A percentile compares a stretch with the other conserved stretches of the same genome.
phyloP scores from a whole-genome alignment of 2,113 vertebrate species.

The Asarcornis scutulata region DNA sequence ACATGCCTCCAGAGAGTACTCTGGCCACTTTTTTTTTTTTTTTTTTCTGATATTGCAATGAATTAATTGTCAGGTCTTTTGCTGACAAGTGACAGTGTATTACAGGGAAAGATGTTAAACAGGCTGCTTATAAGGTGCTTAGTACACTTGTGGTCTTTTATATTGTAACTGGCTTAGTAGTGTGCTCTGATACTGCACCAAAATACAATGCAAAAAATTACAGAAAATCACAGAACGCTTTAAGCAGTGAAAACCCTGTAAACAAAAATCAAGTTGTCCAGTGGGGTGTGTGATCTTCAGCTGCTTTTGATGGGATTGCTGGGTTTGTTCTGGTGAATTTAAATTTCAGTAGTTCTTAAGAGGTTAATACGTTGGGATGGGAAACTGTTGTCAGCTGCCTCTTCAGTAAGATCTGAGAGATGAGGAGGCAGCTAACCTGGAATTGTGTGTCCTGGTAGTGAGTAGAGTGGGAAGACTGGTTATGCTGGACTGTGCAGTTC shows the following conservation, averaged over 20 bases:
- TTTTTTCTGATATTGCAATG: background rate
- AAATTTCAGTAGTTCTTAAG: background rate
- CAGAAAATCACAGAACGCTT: background rate
- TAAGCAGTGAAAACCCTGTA: background rate
- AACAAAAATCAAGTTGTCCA: background rate
- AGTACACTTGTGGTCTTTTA: background rate
- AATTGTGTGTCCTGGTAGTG: background rate
- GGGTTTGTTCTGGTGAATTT: background rate
- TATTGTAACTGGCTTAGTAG: background rate
- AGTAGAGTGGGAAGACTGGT: constrained; percentile 12
- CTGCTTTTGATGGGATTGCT: background rate
- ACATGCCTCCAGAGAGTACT: background rate
- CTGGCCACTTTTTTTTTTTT: background rate
- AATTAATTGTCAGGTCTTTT: background rate
- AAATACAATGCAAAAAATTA: background rate
- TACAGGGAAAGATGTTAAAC: background rate
- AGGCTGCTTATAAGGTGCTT: background rate
- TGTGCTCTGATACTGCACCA: background rate
- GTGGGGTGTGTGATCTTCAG: background rate
- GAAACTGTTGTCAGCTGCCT: background rate
- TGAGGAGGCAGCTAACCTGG: background rate
- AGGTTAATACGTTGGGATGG: background rate
- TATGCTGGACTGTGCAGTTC: background rate
- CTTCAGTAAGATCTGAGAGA: background rate
- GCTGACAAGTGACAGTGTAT: background rate